phyloP scores from a whole-genome alignment of 2,113 vertebrate genomes.

The Anguilla rostrata region DNA sequence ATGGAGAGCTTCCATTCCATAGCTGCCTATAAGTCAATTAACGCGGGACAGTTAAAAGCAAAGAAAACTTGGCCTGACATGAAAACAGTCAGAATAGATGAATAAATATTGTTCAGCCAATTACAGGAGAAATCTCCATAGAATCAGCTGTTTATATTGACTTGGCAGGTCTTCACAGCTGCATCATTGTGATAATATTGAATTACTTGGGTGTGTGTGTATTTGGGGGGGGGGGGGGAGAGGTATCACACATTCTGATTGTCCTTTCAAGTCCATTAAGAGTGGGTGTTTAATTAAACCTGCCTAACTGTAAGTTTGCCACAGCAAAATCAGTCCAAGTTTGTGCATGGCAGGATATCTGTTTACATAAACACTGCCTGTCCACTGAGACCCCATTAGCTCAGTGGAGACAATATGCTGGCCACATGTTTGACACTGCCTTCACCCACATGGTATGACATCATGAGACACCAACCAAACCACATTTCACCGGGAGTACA shows the following conservation, averaged over 20 bases:
- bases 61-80: background rate
- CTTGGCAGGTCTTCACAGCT: background rate
- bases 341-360: background rate
- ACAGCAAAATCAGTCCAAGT: background rate
- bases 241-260: background rate
- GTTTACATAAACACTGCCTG: constrained; percentile 4
- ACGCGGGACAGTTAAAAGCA: background rate
- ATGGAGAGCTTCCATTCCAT: background rate
- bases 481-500: background rate
- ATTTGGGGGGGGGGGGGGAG: background rate
- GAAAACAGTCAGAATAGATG: background rate
- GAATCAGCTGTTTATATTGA: background rate
- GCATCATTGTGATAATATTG: background rate
- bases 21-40: background rate
- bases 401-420: background rate
- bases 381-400: background rate
- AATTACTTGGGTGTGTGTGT: no score
- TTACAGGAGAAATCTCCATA: background rate
- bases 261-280: background rate
- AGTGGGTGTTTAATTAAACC: constrained; percentile 2
- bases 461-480: background rate
- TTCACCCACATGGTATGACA: background rate
- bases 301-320: background rate
- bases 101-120: background rate
- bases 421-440: background rate